Percentiles rank a stretch among this genome's conserved stretches.
Evolutionary conservation across 2,888 invertebrate species (phyloP).

Genomic region (Operophtera brumata): DNA sequence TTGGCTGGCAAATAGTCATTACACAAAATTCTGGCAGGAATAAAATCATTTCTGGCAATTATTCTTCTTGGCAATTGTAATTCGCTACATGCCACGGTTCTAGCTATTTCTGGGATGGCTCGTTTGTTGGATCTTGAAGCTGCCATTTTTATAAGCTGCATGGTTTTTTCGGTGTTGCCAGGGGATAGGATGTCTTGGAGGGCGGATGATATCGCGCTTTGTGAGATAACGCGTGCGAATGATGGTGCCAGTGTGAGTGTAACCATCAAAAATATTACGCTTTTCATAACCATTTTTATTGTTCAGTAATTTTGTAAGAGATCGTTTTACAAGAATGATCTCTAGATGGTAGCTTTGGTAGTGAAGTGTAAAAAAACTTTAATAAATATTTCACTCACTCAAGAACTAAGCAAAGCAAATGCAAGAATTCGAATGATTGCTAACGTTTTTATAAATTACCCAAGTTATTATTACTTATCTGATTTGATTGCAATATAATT

Average conservation of each 20-base stretch:
- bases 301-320: constrained; percentile 11
- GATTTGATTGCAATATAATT: constrained; percentile 10
- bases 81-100: background rate
- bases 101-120: constrained; percentile 20
- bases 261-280: constrained; percentile 1
- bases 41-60: background rate
- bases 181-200: constrained; percentile 47
- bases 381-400: constrained; percentile 6
- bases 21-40: constrained; percentile 9
- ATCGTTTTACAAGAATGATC: too few species aligned
- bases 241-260: constrained; percentile 10
- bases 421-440: background rate
- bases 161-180: constrained; percentile 37
- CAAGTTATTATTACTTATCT: background rate
- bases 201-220: constrained; percentile 28
- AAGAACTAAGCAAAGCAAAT: background rate
- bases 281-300: constrained; percentile 15
- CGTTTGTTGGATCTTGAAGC: constrained; percentile 12
- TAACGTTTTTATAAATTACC: constrained; percentile 10
- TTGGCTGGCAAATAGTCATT: constrained; percentile 10
- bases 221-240: constrained; percentile 24
- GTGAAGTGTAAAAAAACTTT: too few species aligned
- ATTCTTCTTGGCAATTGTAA: constrained; percentile 2
- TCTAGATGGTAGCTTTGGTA: too few species aligned
- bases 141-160: constrained; percentile 34